These are phyloP conservation scores for Nestor notabilis DNA, from an alignment of 2,113 vertebrate species.

Conservation along the genomic window DNA sequence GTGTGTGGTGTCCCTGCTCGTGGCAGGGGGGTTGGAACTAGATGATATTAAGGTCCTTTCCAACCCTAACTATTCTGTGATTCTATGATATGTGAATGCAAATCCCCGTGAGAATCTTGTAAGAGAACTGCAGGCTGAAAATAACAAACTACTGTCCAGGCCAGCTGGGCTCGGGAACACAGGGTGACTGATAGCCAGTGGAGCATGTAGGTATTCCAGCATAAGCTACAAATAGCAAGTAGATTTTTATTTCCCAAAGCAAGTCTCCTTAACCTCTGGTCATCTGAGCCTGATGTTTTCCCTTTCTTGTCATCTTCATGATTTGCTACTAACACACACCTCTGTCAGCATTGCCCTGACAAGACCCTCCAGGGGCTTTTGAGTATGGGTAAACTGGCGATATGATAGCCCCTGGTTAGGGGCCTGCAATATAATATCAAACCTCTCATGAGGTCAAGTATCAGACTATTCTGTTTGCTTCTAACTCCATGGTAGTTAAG, in stretches of 20 bases:
- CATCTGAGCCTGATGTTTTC: not conserved
- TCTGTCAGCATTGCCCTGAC: not conserved
- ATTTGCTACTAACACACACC: not conserved
- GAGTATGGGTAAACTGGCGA: not conserved
- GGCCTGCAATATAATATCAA: not conserved
- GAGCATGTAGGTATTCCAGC: not conserved
- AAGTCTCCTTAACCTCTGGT: not conserved
- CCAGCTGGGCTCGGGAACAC: not conserved
- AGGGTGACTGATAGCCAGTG: not conserved
- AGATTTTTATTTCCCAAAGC: not conserved
- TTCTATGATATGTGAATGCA: too few relatives aligned
- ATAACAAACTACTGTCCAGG: too few relatives aligned
- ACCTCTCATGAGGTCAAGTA: not conserved
- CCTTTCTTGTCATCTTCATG: not conserved
- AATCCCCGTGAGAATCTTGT: too few relatives aligned
- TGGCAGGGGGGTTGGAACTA: too few relatives aligned
- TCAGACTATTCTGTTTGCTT: not conserved
- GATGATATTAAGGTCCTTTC: too few relatives aligned
- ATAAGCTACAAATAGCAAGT: not conserved
- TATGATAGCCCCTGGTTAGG: not conserved
- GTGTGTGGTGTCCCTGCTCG: too few relatives aligned
- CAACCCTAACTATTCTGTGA: too few relatives aligned
- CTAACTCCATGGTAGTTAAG: not conserved
- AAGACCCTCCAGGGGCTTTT: not conserved
- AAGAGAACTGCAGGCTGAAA: too few relatives aligned